Evolutionary conservation across 2,797 vertebrate species (phyloP).

Genomic region (Delichon dasypus): DNA sequence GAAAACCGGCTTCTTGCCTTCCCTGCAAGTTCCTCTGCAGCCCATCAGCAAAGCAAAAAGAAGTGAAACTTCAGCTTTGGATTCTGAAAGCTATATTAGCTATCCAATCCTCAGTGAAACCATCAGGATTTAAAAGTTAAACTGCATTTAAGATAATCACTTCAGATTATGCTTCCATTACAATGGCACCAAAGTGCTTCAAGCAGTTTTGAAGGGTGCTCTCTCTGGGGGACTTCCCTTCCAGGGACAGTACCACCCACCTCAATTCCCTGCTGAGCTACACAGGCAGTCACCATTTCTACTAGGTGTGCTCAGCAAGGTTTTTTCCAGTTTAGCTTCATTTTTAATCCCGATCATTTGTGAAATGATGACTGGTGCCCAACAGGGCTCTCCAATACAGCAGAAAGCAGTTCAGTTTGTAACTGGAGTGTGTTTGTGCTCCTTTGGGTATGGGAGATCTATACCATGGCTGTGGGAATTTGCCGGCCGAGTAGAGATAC

Average conservation of each 20-base stretch:
- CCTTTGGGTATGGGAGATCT: neutral
- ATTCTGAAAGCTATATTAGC: neutral
- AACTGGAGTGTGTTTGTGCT: rapidly evolving
- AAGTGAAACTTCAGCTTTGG: neutral
- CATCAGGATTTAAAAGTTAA: neutral
- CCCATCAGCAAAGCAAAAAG: neutral
- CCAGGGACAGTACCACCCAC: neutral
- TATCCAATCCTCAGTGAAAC: neutral
- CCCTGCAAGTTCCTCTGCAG: neutral
- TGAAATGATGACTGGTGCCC: neutral
- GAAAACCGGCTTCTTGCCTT: neutral
- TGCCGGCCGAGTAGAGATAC: neutral
- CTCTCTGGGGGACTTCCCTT: neutral
- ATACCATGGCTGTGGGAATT: neutral
- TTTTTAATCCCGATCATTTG: neutral
- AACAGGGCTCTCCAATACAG: neutral
- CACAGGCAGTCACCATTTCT: neutral
- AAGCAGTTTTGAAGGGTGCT: rapidly evolving
- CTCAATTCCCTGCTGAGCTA: neutral
- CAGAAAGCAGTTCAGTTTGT: neutral
- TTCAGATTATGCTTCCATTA: neutral
- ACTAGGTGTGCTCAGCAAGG: neutral
- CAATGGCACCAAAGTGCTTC: neutral
- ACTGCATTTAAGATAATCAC: neutral
- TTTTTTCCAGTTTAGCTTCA: neutral